Base-by-base conservation (phyloP, 2,888 invertebrate species). In the Spodoptera exigua region DNA sequence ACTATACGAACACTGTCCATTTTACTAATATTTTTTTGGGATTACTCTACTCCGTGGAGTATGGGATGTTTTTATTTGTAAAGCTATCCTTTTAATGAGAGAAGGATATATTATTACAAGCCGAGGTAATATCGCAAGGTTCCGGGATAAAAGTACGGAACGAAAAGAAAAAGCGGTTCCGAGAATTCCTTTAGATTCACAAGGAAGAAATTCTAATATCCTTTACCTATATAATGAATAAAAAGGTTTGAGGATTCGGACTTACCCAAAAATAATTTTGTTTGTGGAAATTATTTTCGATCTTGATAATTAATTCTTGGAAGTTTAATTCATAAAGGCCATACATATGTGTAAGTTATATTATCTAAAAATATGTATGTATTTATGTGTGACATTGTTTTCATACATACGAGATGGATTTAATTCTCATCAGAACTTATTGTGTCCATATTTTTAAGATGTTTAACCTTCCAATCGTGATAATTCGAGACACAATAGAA, bases 21-120 rank as follows among this genome's bases (percentile, higher is more conserved):
- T 57, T 71, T 60, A 48, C 17, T 64, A 45, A 70, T 76, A 74
- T 58, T 67, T 67, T 37, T 58, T 51, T 52, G 18, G 27, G 49
- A 61, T 77, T 66, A 59, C 52, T 56, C 36, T 49, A 48, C 27
- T 59, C 57, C 17, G 4, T 63, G n/a, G 45, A 17, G 44, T 69
- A 53, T 56, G 51, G 41, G 27, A 52, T 58, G 41, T 27, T 44
- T 65, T 65, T 14, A 60, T 56, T 65, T 47, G 18, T 61, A 52
- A 46, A 46, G 37, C 43, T 61, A 46, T 51, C 4, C 9, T 53
- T 17, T 48, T 47, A 59, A 36, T 37, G 60, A 47, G 36, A 16
- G 3, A 14, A 1, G 2, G 17, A 10, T 34, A 18, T 53, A 18
- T 21, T 48, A 56, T 37, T 14, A 40, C 5, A 14, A 3, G 16